These are phyloP conservation scores for Aleiodes sp. DNA, from an alignment of 1,140 invertebrate species.

Conservation along the genomic window DNA sequence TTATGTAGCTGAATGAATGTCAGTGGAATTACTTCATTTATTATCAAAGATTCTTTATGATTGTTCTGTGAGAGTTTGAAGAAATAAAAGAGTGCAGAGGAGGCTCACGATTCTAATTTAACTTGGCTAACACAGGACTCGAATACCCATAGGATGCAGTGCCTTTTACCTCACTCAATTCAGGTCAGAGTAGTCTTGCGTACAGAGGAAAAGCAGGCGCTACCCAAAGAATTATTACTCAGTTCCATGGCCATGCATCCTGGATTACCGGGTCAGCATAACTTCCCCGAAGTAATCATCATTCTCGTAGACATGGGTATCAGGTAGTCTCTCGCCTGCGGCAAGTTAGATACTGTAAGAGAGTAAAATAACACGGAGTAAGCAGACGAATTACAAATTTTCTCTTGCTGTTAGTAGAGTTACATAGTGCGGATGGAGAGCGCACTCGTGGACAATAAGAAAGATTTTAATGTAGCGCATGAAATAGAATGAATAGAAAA, in stretches of 20 bases:
- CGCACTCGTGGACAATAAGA: not conserved
- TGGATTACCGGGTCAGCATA: constrained; percentile 38
- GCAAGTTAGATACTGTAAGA: not conserved
- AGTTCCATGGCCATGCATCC: constrained; percentile 28
- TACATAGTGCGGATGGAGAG: not conserved
- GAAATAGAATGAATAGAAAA: too few relatives aligned
- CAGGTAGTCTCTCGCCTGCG: constrained; percentile 26
- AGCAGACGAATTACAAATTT: not conserved
- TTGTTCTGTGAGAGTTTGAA: not conserved
- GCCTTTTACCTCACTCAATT: not conserved
- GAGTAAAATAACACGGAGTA: not conserved
- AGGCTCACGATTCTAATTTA: constrained; percentile 12
- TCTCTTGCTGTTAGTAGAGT: not conserved
- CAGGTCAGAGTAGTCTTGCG: not conserved
- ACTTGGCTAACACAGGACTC: not conserved
- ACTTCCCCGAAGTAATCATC: constrained; percentile 37
- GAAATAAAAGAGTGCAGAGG: not conserved
- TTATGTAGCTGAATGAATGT: too few relatives aligned
- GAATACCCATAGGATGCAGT: not conserved
- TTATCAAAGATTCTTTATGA: not conserved
- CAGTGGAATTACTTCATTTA: not conserved
- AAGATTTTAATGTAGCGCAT: too few relatives aligned
- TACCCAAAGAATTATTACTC: constrained; percentile 17
- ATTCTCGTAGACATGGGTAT: constrained; percentile 24
- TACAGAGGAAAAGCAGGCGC: not conserved